phyloP scores from a whole-genome alignment of 2,888 invertebrate genomes.

The Ormyrus pomaceus region DNA sequence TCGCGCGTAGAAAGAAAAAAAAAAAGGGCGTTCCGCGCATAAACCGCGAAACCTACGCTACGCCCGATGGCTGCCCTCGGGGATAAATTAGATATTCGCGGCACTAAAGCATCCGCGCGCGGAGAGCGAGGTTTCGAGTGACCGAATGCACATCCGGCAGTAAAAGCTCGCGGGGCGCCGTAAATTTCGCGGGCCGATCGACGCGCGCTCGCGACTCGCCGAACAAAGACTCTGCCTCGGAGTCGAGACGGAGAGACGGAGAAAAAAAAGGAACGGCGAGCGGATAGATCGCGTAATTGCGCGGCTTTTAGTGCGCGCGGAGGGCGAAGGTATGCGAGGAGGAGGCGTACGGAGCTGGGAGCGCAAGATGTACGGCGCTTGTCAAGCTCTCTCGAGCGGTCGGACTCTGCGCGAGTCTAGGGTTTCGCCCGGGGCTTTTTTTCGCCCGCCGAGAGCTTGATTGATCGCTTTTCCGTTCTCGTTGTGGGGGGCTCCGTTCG shows the following conservation, averaged over 20 bases:
- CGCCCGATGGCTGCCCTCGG: not conserved
- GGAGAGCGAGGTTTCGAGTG: not conserved
- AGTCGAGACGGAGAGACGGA: not conserved
- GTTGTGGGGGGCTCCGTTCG: no score
- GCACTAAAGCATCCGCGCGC: conserved; percentile 6
- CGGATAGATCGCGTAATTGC: not conserved
- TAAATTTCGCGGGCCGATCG: not conserved
- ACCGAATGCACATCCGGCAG: not conserved
- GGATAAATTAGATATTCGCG: conserved; percentile 38
- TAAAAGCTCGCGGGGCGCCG: not conserved
- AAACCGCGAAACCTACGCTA: not conserved
- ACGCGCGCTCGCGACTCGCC: not conserved
- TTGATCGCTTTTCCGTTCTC: no score
- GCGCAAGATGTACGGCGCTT: no score
- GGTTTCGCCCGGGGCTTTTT: no score
- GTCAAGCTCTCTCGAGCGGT: no score
- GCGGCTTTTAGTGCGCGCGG: not conserved
- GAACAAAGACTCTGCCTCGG: not conserved
- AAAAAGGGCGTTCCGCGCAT: no score
- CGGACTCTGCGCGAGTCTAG: no score
- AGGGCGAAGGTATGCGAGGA: not conserved
- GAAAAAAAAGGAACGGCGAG: not conserved
- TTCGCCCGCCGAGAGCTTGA: no score
- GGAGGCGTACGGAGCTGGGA: not conserved
- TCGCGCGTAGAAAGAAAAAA: no score